Percentiles rank a stretch among this genome's conserved stretches.
Evolutionary conservation across 2,113 vertebrate genomes (phyloP).

Genomic region (Neolamprologus sp.): DNA sequence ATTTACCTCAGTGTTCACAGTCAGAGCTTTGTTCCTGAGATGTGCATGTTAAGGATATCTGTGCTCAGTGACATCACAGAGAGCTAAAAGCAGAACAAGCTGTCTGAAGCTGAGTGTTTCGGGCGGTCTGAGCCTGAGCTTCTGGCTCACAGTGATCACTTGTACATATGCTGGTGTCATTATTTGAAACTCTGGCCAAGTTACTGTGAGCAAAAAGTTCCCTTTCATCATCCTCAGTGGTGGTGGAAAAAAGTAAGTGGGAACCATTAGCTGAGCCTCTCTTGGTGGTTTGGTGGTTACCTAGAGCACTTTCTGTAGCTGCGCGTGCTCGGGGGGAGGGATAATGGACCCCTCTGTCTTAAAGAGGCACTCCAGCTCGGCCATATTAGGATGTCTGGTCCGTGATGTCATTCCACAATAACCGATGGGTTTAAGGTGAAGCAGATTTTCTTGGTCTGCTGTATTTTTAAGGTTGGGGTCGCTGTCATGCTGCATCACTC

Average conservation of each 20-base stretch:
- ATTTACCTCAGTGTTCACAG: background rate
- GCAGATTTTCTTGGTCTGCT: background rate
- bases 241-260: background rate
- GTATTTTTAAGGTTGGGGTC: background rate
- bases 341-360: background rate
- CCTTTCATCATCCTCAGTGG: background rate
- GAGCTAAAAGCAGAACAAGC: background rate
- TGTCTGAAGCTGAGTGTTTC: background rate
- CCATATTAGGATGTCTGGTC: background rate
- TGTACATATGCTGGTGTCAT: background rate
- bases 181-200: background rate
- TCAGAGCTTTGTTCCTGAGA: background rate
- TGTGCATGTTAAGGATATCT: background rate
- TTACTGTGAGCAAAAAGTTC: background rate
- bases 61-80: background rate
- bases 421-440: background rate
- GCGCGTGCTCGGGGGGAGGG: background rate
- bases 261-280: background rate
- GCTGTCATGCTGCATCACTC: background rate
- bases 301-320: background rate
- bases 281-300: background rate
- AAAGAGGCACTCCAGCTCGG: background rate
- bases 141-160: background rate
- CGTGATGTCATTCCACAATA: background rate
- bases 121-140: background rate